A percentile compares a stretch with the other conserved stretches of the same genome.
phyloP scores from a whole-genome alignment of 2,888 invertebrate species.

The Synanthedon vespiformis region DNA sequence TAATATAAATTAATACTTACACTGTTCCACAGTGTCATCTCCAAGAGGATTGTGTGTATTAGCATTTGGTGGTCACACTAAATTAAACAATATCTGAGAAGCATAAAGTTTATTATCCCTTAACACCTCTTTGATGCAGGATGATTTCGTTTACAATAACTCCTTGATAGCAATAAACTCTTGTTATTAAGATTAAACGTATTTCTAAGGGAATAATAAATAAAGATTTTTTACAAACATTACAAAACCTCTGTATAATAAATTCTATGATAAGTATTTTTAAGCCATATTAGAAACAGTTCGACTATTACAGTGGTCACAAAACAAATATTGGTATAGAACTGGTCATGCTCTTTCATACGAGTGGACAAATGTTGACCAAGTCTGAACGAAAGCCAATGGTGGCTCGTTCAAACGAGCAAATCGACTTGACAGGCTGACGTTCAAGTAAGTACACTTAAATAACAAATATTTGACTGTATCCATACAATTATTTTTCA shows the following conservation, averaged over 20 bases:
- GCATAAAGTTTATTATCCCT: background rate
- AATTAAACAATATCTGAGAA: background rate
- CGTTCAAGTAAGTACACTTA: too few species aligned
- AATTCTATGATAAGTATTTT: background rate
- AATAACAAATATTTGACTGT: too few species aligned
- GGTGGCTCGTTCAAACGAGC: conserved; percentile 16
- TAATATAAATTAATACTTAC: background rate
- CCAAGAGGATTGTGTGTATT: background rate
- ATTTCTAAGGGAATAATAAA: too few species aligned
- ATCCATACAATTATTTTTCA: too few species aligned
- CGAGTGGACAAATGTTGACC: conserved; percentile 50
- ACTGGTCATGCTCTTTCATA: conserved; percentile 44
- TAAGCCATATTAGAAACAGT: background rate
- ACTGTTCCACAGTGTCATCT: background rate
- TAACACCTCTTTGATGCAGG: background rate
- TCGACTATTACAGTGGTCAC: background rate
- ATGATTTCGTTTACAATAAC: conserved; percentile 1
- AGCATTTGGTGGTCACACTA: background rate
- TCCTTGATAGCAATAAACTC: conserved; percentile 16
- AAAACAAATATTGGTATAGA: conserved; percentile 12
- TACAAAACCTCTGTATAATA: too few species aligned
- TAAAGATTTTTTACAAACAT: too few species aligned
- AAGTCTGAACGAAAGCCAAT: conserved; percentile 36
- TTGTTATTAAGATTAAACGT: conserved; percentile 19
- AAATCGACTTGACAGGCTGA: background rate